Base-by-base conservation (phyloP, 2,797 vertebrate species). In the Acanthornis magna region DNA sequence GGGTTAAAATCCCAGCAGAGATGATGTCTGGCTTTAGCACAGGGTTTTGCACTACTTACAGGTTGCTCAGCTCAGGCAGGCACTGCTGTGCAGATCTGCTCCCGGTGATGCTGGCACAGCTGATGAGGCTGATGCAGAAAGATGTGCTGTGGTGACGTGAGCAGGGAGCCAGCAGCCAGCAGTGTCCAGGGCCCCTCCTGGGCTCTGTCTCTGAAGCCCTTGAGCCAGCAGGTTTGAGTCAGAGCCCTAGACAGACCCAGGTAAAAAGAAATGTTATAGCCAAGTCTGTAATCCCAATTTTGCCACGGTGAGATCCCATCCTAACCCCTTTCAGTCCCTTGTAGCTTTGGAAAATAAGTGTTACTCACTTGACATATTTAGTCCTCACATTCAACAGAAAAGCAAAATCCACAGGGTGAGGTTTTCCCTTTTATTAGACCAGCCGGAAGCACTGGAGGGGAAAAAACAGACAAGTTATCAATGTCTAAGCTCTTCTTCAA, bases 131-230 rank as follows among this genome's bases (percentile, higher is more conserved):
- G 0, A 4, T 3, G 8, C 32, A 34, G 54, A 66, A 63, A 67
- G 74, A 32, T 11, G 36, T 0, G 15, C 16, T 19, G 11, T 2
- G 7, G 63, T 40, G 83, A 79, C 0, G 0, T 1, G n/a, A 75
- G 38, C 27, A 12, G 57, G 40, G 30, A 88, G 67, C 22, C 32
- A 63, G 53, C 2, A 0, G 18, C 22, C 32, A 63, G 53, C 2
- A 0, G 18, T 9, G 45, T 19, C 30, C 8, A 23, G 11, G 9
- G 16, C 13, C 11, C 12, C 50, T 65, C 53, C 30, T 38, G 51
- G 17, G 25, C 43, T 73, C 55, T 23, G 22, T 10, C 50, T 40
- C 25, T 45, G 38, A 50, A 84, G 23, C 20, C 25, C 15, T 29
- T 1, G 4, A 62, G 42, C 13, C 58, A 88, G 23, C 0, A 3